Base-by-base conservation (phyloP, 2,888 invertebrate genomes). In the Punctoribates punctum region DNA sequence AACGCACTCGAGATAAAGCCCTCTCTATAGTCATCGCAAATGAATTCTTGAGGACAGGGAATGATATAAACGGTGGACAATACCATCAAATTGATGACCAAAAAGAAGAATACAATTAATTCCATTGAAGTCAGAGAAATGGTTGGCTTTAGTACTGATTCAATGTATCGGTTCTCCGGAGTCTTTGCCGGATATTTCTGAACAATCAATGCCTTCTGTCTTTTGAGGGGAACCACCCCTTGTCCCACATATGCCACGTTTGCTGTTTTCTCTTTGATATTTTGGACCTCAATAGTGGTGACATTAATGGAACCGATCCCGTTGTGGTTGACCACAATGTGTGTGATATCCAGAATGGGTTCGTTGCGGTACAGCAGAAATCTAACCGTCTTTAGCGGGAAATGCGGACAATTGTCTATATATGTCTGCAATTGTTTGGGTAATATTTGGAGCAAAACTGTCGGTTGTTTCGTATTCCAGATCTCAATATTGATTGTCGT, bases 171-270 rank as follows among this genome's bases (percentile, higher is more conserved):
- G 6, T 20, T 13, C 42, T 70, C 70, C 46, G 11, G 3, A 5
- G 38, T 38, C 1, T 20, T 23, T 11, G 42, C 4, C 20, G 70
- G 70, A 70, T 42, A 42, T n/a, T 11, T 23, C 17, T 70, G 70
- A 2, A 23, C 15, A 1, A 20, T 46, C 6, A 11, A 0, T 3
- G 4, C 38, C 25, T 70, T 70, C n/a, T 38, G n/a, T 70, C 17
- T 34, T 0, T 34, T 1, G 11, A 46, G n/a, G 0, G 2, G 1
- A 46, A 13, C 1, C 20, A 70, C 38, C 4, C 23, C 11, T 3
- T 11, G n/a, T 20, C 70, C 70, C 6, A 70, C 38, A 25, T 70
- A 70, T 70, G 70, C 42, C 1, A 70, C 46, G 70, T 70, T 70
- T 4, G 70, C 70, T 25, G 6, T 17, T 11, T n/a, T n/a, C 1